Evolutionary conservation across 2,797 vertebrate genomes (phyloP), one percentile per base, ranked within the genome.

Genomic region (Gobio occitaniae): DNA sequence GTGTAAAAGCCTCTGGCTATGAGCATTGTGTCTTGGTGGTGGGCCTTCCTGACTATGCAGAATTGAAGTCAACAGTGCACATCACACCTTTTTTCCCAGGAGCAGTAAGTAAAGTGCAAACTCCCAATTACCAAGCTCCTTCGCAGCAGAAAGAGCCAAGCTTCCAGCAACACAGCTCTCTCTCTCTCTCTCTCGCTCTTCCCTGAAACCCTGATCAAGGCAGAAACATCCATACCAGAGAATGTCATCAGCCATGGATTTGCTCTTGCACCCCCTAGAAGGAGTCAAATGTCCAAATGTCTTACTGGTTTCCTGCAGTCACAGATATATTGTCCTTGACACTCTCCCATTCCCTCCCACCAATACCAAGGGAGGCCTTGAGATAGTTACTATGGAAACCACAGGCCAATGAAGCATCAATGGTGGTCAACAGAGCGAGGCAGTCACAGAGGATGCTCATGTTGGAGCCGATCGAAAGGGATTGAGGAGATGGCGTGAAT

Each of bases 381-480:
- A 78, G 52, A 78, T 74, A 69, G 86, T 88, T 77, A 78, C 86
- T 80, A 90, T 88, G 83, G 84, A 78, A 87, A 90, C 89, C 82
- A 80, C 48, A 69, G 83, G 50, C 54, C 78, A 82, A 48, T 56
- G 52, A 78, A 41, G 78, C 82, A 59, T 82, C 84, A 83, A 76
- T 69, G 50, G 74, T 85, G 88, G 83, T 85, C 83, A 89, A 78
- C 82, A 84, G 70, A 87, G 86, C 66, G 80, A 87, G 56, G 75
- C 29, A 56, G 80, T 80, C 82, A 90, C 61, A 59, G 70, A 71
- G 50, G 77, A 82, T 83, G 75, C 78, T 83, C 68, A 72, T 48
- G 71, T 71, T 86, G 72, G 50, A 89, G 68, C 83, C 29, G 72
- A 87, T 86, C 82, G 48, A 87, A 70, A 13, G 21, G 19, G 66